A percentile compares a stretch with the other conserved stretches of the same genome.
These are phyloP conservation scores for Caenorhabditis doughertyi DNA, from an alignment of 2,888 invertebrate species.

Conservation along the genomic window DNA sequence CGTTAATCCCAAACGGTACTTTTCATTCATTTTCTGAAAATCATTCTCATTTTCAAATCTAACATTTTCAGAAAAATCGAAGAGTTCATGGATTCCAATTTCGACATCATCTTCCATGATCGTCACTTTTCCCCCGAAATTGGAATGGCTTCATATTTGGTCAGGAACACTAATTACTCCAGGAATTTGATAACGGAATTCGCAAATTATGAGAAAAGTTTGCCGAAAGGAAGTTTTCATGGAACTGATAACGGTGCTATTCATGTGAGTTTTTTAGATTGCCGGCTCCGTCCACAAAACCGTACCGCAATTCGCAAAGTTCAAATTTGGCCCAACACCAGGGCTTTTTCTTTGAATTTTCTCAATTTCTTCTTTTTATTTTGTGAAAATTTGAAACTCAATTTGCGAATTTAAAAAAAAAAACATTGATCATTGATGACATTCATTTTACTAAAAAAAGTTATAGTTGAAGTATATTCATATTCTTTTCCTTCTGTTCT, in stretches of 20 bases:
- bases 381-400: too few species aligned
- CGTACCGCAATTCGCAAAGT: too few species aligned
- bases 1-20: slow-evolving; percentile 50
- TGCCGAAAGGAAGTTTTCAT: slow-evolving; percentile 65
- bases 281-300: too few species aligned
- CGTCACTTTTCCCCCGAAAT: slow-evolving; percentile 63
- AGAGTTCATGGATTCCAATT: slow-evolving; percentile 40
- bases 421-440: too few species aligned
- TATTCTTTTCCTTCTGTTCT: too few species aligned
- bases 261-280: slow-evolving; percentile 60
- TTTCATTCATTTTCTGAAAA: not conserved
- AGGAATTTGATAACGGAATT: slow-evolving; percentile 45
- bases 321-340: too few species aligned
- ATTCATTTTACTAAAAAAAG: too few species aligned
- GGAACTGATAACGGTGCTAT: slow-evolving; percentile 73
- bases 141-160: slow-evolving; percentile 60
- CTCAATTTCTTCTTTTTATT: too few species aligned
- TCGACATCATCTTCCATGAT: slow-evolving; percentile 64
- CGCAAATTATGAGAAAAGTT: slow-evolving; percentile 57
- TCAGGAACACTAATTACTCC: slow-evolving; percentile 48
- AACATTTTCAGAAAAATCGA: not conserved
- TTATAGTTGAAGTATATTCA: too few species aligned
- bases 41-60: not conserved
- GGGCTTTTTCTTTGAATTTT: not conserved
- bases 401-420: too few species aligned